Percentiles rank a stretch among this genome's conserved stretches.
phyloP scores from a whole-genome alignment of 1,140 invertebrate genomes.

The Anastatus disparis region DNA sequence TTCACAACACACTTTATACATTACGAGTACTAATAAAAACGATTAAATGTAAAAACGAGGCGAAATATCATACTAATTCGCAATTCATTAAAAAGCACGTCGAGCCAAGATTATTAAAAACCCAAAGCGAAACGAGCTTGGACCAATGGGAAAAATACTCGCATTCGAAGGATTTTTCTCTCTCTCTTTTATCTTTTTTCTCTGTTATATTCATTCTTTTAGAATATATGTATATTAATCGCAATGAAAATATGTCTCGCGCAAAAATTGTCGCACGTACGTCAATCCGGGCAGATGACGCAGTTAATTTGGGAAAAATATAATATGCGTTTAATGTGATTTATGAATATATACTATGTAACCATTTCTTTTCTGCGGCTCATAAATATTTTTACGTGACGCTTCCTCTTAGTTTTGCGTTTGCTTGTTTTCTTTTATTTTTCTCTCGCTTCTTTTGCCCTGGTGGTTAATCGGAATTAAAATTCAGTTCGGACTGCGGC shows the following conservation, averaged over 20 bases:
- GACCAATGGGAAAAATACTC: neutral
- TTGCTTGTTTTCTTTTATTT: neutral
- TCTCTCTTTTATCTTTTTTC: neutral
- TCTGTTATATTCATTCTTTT: neutral
- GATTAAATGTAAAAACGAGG: conserved; percentile 18
- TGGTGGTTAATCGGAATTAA: conserved; percentile 54
- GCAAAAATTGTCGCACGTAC: no score
- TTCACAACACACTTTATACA: conserved; percentile 1
- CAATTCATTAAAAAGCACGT: conserved; percentile 21
- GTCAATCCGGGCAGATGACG: conserved; percentile 29
- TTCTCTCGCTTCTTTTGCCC: conserved; percentile 35
- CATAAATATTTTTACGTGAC: conserved; percentile 21
- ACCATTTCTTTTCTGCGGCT: neutral
- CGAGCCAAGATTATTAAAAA: conserved; percentile 7
- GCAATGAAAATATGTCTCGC: conserved; percentile 12
- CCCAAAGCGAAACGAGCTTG: neutral
- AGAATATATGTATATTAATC: no score
- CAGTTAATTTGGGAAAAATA: conserved; percentile 18
- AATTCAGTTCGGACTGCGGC: conserved; percentile 16
- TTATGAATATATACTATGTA: conserved; percentile 10
- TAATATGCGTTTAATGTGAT: conserved; percentile 33
- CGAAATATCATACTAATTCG: conserved; percentile 18
- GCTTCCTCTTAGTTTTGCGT: conserved; percentile 5
- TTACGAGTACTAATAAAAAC: conserved; percentile 10
- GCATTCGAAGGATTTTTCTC: no score